These are phyloP conservation scores for Lagopus leucura DNA, from an alignment of 2,113 vertebrate species.

Conservation along the genomic window DNA sequence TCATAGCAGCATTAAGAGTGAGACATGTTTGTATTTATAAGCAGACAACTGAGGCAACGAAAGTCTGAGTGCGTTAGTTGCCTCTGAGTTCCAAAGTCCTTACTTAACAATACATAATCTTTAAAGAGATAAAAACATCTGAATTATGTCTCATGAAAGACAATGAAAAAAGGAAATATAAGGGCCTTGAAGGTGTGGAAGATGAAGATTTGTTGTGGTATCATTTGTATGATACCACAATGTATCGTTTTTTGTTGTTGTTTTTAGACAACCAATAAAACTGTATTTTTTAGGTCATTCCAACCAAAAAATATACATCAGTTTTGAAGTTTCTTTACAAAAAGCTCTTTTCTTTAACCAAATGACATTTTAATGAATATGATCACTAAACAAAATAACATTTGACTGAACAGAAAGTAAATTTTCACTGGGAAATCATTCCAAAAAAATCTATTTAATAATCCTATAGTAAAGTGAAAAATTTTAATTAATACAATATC, in stretches of 20 bases:
- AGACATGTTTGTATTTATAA: not conserved
- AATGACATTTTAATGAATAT: not conserved
- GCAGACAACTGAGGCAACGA: not conserved
- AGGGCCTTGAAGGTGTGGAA: not conserved
- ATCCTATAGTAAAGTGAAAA: not conserved
- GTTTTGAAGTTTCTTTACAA: not conserved
- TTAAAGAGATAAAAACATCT: not conserved
- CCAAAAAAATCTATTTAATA: not conserved
- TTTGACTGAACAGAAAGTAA: not conserved
- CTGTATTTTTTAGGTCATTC: not conserved
- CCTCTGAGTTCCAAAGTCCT: not conserved
- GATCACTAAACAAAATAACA: not conserved
- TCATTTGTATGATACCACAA: not conserved
- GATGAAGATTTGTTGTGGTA: not conserved
- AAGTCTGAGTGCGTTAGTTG: not conserved
- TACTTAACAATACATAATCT: not conserved
- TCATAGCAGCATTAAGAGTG: not conserved
- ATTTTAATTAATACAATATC: not conserved
- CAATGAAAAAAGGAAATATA: not conserved
- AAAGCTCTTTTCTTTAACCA: not conserved
- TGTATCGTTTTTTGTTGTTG: not conserved
- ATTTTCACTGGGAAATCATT: not conserved
- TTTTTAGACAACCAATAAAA: not conserved
- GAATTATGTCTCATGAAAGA: not conserved
- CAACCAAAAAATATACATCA: not conserved